These are phyloP conservation scores for Acronicta alni DNA, from an alignment of 2,888 invertebrate species.

Conservation along the genomic window DNA sequence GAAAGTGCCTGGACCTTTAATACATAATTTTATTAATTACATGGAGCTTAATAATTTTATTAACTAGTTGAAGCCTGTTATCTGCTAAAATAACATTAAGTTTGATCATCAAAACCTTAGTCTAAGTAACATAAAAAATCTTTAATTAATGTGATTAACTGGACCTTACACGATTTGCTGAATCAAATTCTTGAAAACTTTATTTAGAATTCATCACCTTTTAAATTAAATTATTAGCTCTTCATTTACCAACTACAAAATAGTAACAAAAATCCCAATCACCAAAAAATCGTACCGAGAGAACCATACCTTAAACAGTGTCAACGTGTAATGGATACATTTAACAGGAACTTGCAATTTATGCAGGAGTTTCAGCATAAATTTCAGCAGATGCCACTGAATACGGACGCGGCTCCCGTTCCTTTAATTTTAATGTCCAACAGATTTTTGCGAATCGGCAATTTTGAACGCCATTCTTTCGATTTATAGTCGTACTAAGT, in stretches of 20 bases:
- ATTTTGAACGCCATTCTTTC: constrained; percentile 35
- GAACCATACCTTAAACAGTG: constrained; percentile 66
- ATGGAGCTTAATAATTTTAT: too few species aligned
- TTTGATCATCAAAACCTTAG: too few species aligned
- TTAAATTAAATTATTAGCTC: not conserved
- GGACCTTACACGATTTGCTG: too few species aligned
- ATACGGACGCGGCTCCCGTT: constrained; percentile 58
- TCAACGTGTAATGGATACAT: constrained; percentile 86
- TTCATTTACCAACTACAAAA: not conserved
- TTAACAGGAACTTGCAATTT: constrained; percentile 81
- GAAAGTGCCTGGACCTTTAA: too few species aligned
- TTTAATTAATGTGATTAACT: too few species aligned
- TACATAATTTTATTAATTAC: too few species aligned
- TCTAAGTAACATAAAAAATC: too few species aligned
- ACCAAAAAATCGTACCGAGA: constrained; percentile 32
- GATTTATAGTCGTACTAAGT: constrained; percentile 19
- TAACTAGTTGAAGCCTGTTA: too few species aligned
- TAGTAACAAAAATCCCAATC: not conserved
- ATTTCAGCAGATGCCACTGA: constrained; percentile 69
- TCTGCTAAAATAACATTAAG: too few species aligned
- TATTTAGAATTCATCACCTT: too few species aligned
- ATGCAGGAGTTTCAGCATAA: constrained; percentile 79
- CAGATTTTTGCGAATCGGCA: constrained; percentile 50
- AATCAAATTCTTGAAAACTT: too few species aligned
- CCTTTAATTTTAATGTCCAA: constrained; percentile 64